Base-by-base conservation (phyloP, 2,888 invertebrate species). In the Tachina fera region DNA sequence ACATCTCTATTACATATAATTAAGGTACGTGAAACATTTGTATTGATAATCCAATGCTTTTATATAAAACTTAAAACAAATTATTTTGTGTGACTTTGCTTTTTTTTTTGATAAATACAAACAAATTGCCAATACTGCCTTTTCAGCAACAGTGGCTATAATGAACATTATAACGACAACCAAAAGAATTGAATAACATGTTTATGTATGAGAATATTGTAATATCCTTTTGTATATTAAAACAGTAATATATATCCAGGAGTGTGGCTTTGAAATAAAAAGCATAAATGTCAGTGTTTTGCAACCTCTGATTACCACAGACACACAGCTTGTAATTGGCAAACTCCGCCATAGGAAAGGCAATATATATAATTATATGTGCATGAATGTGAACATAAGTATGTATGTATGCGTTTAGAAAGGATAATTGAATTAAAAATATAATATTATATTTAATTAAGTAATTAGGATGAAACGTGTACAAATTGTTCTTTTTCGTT, bases 211-310 rank as follows among this genome's bases (percentile, higher is more conserved):
- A 14, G 5, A 51, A 3, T 51, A 16, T 31, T 31, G 31, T 8
- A 3, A 16, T 51, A 16, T 3, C 19, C 51, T n/a, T 51, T 31
- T 58, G 58, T 22, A 13, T 13, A 19, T 47, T 31, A 56, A 31
- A 31, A 31, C 47, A 31, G n/a, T 14, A 47, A 67, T 31, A 67
- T 1, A 31, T 67, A 31, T 49, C 14, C 6, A n/a, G 31, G 22
- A 19, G 19, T 63, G n/a, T 49, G 10, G 16, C 8, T 58, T 31
- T 11, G 11, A 61, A 53, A 19, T 19, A 41, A 43, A 70, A 70
- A 43, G 56, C 70, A 70, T 56, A 56, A 56, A 56, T 3, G 22
- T n/a, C 14, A 70, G 45, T n/a, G 41, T 14, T 43, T 56, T n/a
- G 22, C 22, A 9, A 43, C 41, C 56, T 56, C 43, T 43, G 43